Evolutionary conservation across 2,113 vertebrate species (phyloP).

Genomic region (Ifrita kowaldi): DNA sequence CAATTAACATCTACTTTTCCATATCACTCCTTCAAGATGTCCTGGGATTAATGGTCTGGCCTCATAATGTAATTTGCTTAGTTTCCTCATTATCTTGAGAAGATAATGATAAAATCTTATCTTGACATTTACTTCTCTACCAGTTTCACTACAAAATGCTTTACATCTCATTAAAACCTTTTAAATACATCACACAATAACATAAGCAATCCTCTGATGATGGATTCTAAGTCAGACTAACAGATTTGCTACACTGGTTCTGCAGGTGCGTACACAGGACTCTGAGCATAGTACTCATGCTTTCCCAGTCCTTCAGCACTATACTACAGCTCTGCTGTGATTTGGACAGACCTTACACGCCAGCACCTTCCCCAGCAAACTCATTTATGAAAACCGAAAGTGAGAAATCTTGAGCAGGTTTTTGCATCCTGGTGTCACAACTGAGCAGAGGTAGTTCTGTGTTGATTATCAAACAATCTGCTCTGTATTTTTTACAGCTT

Average conservation of each 20-base stretch:
- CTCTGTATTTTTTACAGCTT: background rate
- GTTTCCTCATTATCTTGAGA: background rate
- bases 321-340: background rate
- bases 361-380: background rate
- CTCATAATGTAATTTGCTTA: background rate
- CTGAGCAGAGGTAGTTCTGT: background rate
- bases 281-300: background rate
- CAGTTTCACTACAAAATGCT: background rate
- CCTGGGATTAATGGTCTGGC: background rate
- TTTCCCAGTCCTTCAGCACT: background rate
- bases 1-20: background rate
- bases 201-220: background rate
- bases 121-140: background rate
- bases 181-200: background rate
- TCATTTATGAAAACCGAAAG: background rate
- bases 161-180: background rate
- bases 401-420: background rate
- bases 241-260: background rate
- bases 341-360: background rate
- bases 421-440: background rate
- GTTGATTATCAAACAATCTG: background rate
- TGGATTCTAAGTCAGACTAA: background rate
- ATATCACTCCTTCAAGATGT: background rate
- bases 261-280: rapidly evolving
- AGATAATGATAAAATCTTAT: background rate